Base-by-base conservation (phyloP, 2,888 invertebrate species). In the Caenorhabditis angaria region DNA sequence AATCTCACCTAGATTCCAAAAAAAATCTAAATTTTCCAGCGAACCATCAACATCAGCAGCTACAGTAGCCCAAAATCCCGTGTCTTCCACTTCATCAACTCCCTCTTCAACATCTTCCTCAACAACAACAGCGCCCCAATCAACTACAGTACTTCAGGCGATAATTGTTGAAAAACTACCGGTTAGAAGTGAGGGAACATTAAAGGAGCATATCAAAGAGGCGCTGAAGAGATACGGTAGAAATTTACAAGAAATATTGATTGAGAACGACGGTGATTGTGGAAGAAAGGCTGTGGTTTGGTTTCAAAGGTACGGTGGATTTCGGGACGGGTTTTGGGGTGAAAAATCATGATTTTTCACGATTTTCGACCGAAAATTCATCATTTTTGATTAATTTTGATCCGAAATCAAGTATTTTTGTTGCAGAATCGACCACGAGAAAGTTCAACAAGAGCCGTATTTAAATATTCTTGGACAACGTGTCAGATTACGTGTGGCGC, bases 401-500 rank as follows among this genome's bases (percentile, higher is more conserved):
- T n/a, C n/a, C n/a, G 27, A 54, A 54, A 27, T 57, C 27, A 29
- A 12, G 6, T 60, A 8, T 41, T 60, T 48, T 1, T 2, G 18
- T 22, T 65, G 57, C 61, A 70, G 65, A 20, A 29, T 59, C 22
- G 65, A 62, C 28, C 18, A 50, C 35, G 65, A 61, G 6, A 55
- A 65, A 32, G 20, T 41, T 20, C 18, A 18, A 10, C 58, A n/a
- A 14, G 66, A 70, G 22, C 61, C 53, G 32, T 20, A 61, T 48
- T 29, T 57, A 18, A 62, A 41, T 28, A 59, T 70, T 53, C 47
- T 61, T 22, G 54, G 58, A 5, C 48, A 35, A 28, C 29, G 55
- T 4, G 65, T 60, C 57, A 61, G 65, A 18, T 35, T 70, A n/a
- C 25, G 70, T n/a, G 32, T 54, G 14, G 54, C 54, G 27, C 54